A percentile compares a stretch with the other conserved stretches of the same genome.
phyloP scores from a whole-genome alignment of 2,888 invertebrate species.

The Silvanus unidentatus region DNA sequence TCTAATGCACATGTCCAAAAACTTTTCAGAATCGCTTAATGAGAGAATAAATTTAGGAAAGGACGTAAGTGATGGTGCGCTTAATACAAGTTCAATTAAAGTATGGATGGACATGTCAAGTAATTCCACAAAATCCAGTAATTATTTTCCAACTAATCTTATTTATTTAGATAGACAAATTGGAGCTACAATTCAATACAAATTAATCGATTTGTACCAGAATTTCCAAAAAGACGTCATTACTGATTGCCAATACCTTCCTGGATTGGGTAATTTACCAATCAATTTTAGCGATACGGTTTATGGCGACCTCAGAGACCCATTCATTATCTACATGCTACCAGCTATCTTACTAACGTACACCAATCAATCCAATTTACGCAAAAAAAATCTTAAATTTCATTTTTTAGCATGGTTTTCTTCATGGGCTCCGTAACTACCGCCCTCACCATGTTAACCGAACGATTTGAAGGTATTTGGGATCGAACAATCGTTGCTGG shows the following conservation, averaged over 20 bases:
- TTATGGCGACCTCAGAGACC: conserved; percentile 62
- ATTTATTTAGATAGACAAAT: conserved; percentile 5
- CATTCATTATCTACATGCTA: conserved; percentile 74
- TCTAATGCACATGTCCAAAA: conserved; percentile 61
- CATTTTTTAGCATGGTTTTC: conserved; percentile 63
- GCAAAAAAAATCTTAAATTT: background rate
- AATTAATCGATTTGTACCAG: conserved; percentile 53
- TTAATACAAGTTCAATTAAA: conserved; percentile 58
- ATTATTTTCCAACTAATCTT: background rate
- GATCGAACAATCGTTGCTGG: conserved; percentile 83
- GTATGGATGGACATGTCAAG: conserved; percentile 73
- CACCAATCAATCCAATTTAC: conserved; percentile 41
- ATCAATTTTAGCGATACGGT: conserved; percentile 56
- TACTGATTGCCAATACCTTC: conserved; percentile 57
- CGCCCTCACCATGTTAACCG: conserved; percentile 73
- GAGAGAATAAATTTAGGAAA: conserved; percentile 55
- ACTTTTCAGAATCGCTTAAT: conserved; percentile 64
- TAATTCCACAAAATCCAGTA: conserved; percentile 34
- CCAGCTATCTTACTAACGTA: conserved; percentile 80
- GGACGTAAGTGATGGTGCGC: conserved; percentile 49
- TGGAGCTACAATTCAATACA: conserved; percentile 51
- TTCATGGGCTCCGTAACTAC: conserved; percentile 81
- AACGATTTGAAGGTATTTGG: conserved; percentile 79
- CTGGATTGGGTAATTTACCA: conserved; percentile 54
- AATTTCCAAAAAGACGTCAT: conserved; percentile 60